These are phyloP conservation scores for Phasianus colchicus DNA, from an alignment of 2,113 vertebrate species.

Conservation along the genomic window DNA sequence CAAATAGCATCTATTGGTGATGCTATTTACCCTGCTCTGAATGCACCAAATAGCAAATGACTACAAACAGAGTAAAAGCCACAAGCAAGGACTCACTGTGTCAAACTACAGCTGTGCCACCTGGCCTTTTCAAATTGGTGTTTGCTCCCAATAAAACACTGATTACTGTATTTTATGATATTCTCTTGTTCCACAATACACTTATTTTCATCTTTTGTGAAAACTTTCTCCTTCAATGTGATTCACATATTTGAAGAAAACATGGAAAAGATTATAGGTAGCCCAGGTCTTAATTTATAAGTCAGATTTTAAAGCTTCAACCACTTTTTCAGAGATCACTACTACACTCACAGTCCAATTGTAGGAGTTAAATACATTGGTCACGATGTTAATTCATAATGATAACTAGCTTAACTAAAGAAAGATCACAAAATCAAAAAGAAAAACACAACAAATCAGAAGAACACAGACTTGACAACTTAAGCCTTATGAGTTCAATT, in stretches of 20 bases:
- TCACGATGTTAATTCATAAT: not conserved
- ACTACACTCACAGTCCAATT: not conserved
- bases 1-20: not conserved
- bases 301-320: not conserved
- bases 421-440: not conserved
- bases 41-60: not conserved
- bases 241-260: not conserved
- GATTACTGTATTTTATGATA: not conserved
- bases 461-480: not conserved
- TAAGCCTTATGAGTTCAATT: not conserved
- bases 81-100: not conserved
- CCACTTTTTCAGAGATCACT: not conserved
- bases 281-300: not conserved
- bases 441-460: not conserved
- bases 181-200: not conserved
- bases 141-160: not conserved
- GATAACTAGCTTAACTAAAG: not conserved
- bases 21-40: not conserved
- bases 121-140: not conserved
- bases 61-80: not conserved
- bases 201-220: not conserved
- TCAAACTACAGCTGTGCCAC: not conserved
- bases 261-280: not conserved
- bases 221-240: rapidly evolving
- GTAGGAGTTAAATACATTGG: not conserved